Percentiles rank a stretch among this genome's conserved stretches.
Conservation (phyloP, 1,140 invertebrate genomes). For the Trichonephila clavata region DNA sequence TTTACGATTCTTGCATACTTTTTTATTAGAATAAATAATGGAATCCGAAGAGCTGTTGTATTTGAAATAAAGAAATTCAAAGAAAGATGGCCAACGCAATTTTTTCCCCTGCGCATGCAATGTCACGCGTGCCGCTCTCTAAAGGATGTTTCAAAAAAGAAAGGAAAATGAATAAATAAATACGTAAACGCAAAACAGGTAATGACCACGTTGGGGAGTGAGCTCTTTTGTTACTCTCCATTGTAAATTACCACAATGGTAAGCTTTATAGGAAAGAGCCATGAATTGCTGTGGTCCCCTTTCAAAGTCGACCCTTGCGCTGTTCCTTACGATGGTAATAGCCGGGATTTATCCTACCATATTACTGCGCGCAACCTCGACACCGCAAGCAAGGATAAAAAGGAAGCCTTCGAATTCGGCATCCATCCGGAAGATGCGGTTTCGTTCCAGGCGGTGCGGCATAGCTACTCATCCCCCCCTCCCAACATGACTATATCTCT, state of each 20-base stretch:
- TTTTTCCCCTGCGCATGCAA: neutral
- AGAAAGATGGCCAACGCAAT: neutral
- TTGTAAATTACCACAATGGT: constrained; percentile 33
- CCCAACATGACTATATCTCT: constrained; percentile 5
- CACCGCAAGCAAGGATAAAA: constrained; percentile 29
- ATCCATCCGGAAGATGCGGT: constrained; percentile 11
- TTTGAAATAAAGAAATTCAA: neutral
- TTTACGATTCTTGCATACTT: no score
- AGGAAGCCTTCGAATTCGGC: constrained; percentile 3
- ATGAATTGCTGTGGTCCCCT: neutral
- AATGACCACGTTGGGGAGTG: constrained; percentile 31
- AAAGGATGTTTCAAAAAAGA: constrained; percentile 19
- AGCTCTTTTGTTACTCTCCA: constrained; percentile 46
- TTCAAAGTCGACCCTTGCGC: neutral
- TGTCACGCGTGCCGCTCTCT: neutral
- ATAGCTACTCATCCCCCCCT: constrained; percentile 4
- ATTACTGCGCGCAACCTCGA: neutral
- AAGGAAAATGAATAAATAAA: neutral
- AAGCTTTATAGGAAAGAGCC: neutral
- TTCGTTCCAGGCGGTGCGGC: neutral
- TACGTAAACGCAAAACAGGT: neutral
- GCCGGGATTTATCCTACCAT: constrained; percentile 50
- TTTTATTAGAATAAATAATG: no score
- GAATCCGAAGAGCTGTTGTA: no score
- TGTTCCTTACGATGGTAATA: constrained; percentile 37